Conservation (phyloP, 2,797 vertebrate species). For the Centroberyx gerrardi region DNA sequence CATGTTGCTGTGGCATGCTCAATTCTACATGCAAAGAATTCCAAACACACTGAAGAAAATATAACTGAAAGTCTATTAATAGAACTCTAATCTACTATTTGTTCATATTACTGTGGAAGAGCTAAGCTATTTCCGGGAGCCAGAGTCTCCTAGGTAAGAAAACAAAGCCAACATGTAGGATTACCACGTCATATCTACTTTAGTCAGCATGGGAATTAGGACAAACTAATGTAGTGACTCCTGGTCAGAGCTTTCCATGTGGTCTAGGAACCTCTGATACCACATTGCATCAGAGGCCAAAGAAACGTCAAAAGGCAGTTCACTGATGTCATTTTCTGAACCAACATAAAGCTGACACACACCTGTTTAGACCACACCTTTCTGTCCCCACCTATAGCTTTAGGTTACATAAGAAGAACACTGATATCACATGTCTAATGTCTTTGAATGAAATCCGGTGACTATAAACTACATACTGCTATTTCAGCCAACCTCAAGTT, state of each 20-base stretch:
- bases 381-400: constrained; percentile 48
- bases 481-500: neutral
- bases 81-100: neutral
- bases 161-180: neutral
- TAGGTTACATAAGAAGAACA: constrained; percentile 45
- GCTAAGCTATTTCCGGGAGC: constrained; percentile 6
- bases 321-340: constrained; percentile 45
- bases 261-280: neutral
- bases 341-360: constrained; percentile 32
- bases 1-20: constrained; percentile 24
- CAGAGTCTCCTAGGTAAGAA: neutral
- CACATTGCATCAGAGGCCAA: no score
- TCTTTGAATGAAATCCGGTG: neutral
- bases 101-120: neutral
- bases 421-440: neutral
- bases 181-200: neutral
- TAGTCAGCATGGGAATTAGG: constrained; percentile 24
- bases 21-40: constrained; percentile 25
- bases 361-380: constrained; percentile 79
- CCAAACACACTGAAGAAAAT: neutral
- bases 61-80: neutral
- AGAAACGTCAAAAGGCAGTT: constrained; percentile 8
- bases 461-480: neutral
- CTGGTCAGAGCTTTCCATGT: neutral
- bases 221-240: neutral